Conservation (phyloP, 2,113 vertebrate genomes). For the Eretmochelys imbricata region DNA sequence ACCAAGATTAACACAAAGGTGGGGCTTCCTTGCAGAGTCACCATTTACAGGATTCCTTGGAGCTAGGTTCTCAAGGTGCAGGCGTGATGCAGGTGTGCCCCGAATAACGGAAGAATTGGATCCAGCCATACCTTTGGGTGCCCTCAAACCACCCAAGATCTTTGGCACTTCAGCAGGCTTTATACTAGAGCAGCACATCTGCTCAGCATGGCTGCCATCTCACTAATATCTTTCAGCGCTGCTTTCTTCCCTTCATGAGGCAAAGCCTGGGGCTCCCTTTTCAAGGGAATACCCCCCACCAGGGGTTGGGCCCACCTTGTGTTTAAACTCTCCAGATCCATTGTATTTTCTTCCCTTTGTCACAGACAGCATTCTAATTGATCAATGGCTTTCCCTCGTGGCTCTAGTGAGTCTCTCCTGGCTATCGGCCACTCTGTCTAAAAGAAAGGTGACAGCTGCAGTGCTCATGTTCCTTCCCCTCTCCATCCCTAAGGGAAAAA, state of each 20-base stretch:
- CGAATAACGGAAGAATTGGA: too few relatives aligned
- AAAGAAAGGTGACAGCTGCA: neutral
- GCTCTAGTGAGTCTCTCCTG: neutral
- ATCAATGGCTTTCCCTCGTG: neutral
- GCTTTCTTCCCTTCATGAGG: neutral
- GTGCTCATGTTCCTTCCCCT: neutral
- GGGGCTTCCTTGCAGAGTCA: neutral
- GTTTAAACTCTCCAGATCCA: neutral
- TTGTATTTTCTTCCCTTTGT: neutral
- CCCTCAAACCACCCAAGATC: neutral
- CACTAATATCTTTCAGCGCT: neutral
- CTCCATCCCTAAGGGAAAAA: neutral
- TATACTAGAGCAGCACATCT: neutral
- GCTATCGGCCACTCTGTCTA: neutral
- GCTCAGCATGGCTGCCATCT: neutral
- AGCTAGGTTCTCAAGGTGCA: neutral
- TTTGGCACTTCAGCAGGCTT: fast-evolving
- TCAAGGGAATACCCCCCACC: too few relatives aligned
- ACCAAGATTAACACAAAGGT: neutral
- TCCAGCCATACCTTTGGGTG: neutral
- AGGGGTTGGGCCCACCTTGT: neutral
- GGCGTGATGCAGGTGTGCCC: neutral
- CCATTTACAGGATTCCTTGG: neutral
- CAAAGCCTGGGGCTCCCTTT: neutral
- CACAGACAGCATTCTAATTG: neutral